Base-by-base conservation (phyloP, 2,797 vertebrate species). In the Limosa lapponica region DNA sequence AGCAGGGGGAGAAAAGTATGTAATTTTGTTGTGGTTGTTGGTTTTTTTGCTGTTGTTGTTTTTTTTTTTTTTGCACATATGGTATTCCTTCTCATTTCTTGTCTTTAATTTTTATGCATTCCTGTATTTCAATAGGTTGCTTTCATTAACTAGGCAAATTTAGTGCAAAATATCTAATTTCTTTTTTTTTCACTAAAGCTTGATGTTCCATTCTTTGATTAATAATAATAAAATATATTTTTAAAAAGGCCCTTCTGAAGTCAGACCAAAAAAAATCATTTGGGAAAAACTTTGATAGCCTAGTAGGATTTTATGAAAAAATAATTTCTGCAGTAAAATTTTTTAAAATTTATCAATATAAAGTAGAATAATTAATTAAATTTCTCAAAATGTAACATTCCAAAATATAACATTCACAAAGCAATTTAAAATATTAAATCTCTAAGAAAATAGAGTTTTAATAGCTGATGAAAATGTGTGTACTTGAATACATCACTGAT, bases 1-100 rank as follows among this genome's bases (percentile, higher is more conserved):
- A 11, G 2, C 11, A 24, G 4, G 4, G 22, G 23, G 34, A 48
- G 36, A 66, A 48, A 3, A 36, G 0, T 2, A 27, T 13, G 5
- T 3, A 6, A 5, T 70, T 67, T 77, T 51, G 12, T 48, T 24
- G 46, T 46, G 46, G 22, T 12, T n/a, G n/a, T n/a, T n/a, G n/a
- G n/a, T n/a, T n/a, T n/a, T n/a, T n/a, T n/a, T n/a, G n/a, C n/a
- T n/a, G n/a, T n/a, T n/a, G n/a, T n/a, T n/a, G 12, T 23, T 23
- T 22, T 46, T 46, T 20, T 7, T 23, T 23, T 43, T 25, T 52
- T 2, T 13, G 16, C n/a, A 36, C 2, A 8, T 43, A 20, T 4
- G 2, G 1, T 11, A 12, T 58, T 58, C 5, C 2, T 52, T 58
- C n/a, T 72, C 2, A 64, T 52, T 64, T 61, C 2, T 74, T 62